Evolutionary conservation across 2,113 vertebrate genomes (phyloP), one percentile per base, ranked within the genome.

Genomic region (Clupea harengus): DNA sequence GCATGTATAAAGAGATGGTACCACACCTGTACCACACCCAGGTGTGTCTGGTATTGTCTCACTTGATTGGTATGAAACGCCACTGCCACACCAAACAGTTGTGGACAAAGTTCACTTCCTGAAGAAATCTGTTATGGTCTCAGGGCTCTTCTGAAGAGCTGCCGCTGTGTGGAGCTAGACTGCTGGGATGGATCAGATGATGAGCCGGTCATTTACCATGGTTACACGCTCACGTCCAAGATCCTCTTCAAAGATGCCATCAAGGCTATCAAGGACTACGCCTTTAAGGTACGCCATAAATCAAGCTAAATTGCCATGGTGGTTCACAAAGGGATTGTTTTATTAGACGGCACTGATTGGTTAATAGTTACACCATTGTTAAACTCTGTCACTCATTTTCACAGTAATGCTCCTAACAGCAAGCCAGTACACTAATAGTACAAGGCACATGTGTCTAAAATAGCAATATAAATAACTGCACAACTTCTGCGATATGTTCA

Each of bases 101-200:
- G 13, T 54, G 17, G 17, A 54, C 52, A 18, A 54, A 54, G 52
- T 54, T 54, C 10, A 52, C 50, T 52, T 15, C 10, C 50, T 52
- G 50, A 52, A 52, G 50, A 52, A 52, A 52, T 52, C 50, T 52
- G 50, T 52, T 52, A 52, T 52, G 11, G 13, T 54, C 52, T 20
- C 54, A 60, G 54, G 94, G 98, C 98, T 20, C 93, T 99, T 84
- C 94, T 95, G 89, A 98, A 97, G 92, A 96, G 98, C 89, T 99
- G 97, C 85, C 97, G 98, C 86, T 99, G 98, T 18, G 91, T 99
- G 93, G 98, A 99, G 89, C 91, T 99, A 86, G 98, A 99, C 92
- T 97, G 97, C 93, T 99, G 97, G 97, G 97, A 99, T 0, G 98
- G 98, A 5, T 94, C 96, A 0, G 96, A 97, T 75, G 93, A 92